Evolutionary conservation across 2,113 vertebrate genomes (phyloP).

Genomic region (Geococcyx californianus): DNA sequence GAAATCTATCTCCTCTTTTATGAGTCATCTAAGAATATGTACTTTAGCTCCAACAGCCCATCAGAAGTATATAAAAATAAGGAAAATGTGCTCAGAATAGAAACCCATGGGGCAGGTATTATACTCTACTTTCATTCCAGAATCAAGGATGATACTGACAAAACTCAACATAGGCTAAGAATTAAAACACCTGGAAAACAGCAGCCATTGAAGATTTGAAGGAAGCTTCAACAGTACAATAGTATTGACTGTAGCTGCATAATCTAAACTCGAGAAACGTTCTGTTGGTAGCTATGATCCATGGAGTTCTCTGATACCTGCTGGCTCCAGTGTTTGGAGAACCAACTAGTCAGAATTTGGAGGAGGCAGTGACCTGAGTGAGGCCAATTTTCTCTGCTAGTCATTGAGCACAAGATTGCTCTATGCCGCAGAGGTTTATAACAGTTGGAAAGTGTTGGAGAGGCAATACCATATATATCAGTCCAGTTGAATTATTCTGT

Average conservation of each 20-base stretch:
- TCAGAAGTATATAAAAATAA: neutral
- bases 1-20: neutral
- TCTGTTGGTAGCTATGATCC: neutral
- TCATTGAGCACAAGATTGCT: neutral
- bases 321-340: neutral
- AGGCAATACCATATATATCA: neutral
- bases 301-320: neutral
- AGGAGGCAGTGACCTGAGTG: neutral
- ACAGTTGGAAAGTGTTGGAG: neutral
- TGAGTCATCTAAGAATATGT: neutral
- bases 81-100: neutral
- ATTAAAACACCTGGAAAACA: neutral
- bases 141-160: neutral
- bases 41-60: neutral
- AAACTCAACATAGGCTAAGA: neutral
- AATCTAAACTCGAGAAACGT: neutral
- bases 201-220: neutral
- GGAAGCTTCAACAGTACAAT: neutral
- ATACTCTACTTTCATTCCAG: neutral
- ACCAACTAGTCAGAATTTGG: neutral
- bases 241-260: neutral
- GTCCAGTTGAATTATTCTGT: neutral
- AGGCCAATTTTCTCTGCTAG: neutral
- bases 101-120: neutral
- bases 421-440: neutral